Base-by-base conservation (phyloP, 2,888 invertebrate species). In the Lycia hirtaria region DNA sequence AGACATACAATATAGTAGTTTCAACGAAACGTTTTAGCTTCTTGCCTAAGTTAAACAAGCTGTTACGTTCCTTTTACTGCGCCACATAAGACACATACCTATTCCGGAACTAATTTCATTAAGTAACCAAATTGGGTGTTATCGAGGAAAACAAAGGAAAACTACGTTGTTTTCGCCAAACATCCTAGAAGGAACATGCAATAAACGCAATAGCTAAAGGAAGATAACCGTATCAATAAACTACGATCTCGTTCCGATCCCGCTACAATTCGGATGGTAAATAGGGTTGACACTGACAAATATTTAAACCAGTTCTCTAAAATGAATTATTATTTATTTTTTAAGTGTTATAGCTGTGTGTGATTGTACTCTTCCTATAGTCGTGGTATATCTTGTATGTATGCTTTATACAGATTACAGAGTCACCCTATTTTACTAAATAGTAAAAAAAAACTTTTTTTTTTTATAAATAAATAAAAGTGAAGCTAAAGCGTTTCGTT, bases 211-310 rank as follows among this genome's bases (percentile, higher is more conserved):
- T 60, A 60, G 56, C 56, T 58, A 57, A 56, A 48, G 43, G 52
- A 54, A 64, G 56, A 65, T 65, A 68, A 65, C 71, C 51, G 60
- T 70, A 67, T 63, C 68, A 62, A 67, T 71, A 68, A 68, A 67
- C 56, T 60, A 61, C 58, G 62, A 68, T 67, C 58, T 67, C 48
- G 57, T 67, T 59, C 41, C 58, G 56, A 66, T 67, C 60, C 61
- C 53, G 45, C 50, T 53, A 58, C 59, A 58, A 61, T 65, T 62
- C 56, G 45, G 60, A 62, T 62, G 53, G 26, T 15, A 28, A n/a
- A 6, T 51, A 61, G 56, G 64, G 61, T 17, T 64, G 54, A 10
- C 57, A 48, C 17, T 15, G 1, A n/a, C 17, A 17, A 37, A 37
- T 19, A 1, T n/a, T n/a, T n/a, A n/a, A n/a, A n/a, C n/a, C n/a